phyloP scores from a whole-genome alignment of 2,888 invertebrate genomes.

The Heliconius cydno region DNA sequence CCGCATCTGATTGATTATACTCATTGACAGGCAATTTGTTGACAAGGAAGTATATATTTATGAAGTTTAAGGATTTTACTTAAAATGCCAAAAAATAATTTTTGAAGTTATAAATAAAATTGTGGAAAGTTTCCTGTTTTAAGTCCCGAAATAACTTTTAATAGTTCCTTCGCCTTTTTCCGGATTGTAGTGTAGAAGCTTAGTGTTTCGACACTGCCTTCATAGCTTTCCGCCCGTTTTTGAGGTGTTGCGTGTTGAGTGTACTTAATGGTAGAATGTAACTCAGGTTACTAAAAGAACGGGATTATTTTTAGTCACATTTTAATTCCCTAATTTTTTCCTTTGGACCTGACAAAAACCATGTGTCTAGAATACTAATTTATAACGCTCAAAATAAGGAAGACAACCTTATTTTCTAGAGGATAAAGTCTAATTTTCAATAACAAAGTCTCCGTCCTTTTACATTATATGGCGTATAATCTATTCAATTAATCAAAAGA shows the following conservation, averaged over 20 bases:
- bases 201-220: no score
- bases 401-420: background rate
- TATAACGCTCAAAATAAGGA: background rate
- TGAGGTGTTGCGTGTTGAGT: no score
- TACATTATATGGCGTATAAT: conserved; percentile 42
- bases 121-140: background rate
- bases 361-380: conserved; percentile 26
- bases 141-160: background rate
- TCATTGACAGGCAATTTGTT: conserved; percentile 16
- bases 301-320: conserved; percentile 9
- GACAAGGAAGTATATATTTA: background rate
- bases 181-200: background rate
- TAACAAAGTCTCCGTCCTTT: conserved; percentile 6
- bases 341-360: conserved; percentile 14
- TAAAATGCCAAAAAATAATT: background rate
- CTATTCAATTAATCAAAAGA: conserved; percentile 43
- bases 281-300: background rate
- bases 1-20: conserved; percentile 20
- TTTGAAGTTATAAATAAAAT: background rate
- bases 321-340: conserved; percentile 25
- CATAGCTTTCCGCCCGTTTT: no score
- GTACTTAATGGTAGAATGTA: background rate
- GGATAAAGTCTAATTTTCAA: conserved; percentile 23
- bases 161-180: no score
- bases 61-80: conserved; percentile 13